Conservation (phyloP, 2,888 invertebrate genomes). For the Minunthozetes semirufus region DNA sequence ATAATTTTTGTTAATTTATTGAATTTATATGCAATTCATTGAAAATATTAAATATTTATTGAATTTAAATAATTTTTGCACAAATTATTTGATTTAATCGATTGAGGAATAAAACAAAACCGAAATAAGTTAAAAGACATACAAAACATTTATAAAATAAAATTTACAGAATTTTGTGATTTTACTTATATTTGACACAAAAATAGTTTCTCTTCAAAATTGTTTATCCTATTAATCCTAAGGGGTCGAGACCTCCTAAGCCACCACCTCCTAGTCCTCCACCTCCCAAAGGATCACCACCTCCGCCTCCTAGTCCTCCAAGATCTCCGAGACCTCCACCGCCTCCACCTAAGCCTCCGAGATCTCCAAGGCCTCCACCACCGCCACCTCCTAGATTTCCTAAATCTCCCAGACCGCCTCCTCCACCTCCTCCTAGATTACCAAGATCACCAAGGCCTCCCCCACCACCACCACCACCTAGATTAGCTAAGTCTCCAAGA, state of each 20-base stretch:
- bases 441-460: slow-evolving; percentile 15
- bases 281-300: neutral
- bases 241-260: slow-evolving; percentile 1
- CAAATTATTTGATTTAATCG: too few species aligned
- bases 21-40: too few species aligned
- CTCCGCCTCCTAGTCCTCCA: neutral
- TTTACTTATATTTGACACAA: slow-evolving; percentile 11
- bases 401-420: slow-evolving; percentile 10
- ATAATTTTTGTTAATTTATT: too few species aligned
- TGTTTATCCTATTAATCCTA: neutral
- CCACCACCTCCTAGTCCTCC: slow-evolving; percentile 2
- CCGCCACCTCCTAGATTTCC: slow-evolving; percentile 23
- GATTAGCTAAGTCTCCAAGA: slow-evolving; percentile 8
- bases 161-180: neutral
- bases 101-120: too few species aligned
- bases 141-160: neutral
- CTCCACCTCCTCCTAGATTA: neutral
- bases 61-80: too few species aligned
- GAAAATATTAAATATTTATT: too few species aligned
- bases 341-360: slow-evolving; percentile 3
- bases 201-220: neutral
- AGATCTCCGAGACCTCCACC: neutral
- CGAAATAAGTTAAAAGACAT: too few species aligned
- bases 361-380: neutral
- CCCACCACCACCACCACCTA: slow-evolving; percentile 15